These are phyloP conservation scores for Ahaetulla prasina DNA, from an alignment of 2,113 vertebrate species.

Conservation along the genomic window DNA sequence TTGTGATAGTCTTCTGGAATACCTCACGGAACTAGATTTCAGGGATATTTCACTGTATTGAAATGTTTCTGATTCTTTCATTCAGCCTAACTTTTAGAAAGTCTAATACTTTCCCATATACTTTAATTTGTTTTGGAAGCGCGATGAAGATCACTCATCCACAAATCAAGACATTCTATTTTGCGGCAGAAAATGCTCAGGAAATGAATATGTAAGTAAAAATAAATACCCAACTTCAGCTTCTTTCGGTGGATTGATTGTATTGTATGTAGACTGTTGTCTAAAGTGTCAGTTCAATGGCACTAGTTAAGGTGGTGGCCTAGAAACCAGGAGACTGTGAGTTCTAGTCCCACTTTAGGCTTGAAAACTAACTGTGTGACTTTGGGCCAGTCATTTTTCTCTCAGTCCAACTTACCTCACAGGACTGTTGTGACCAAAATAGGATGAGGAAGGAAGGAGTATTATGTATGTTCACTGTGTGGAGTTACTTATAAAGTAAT, in stretches of 20 bases:
- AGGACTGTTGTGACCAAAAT: not conserved
- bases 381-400: not conserved
- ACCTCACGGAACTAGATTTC: not conserved
- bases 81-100: not conserved
- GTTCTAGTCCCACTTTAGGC: not conserved
- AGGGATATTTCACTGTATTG: not conserved
- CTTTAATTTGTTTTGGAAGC: slow-evolving; percentile 63
- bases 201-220: slow-evolving; percentile 92
- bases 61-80: slow-evolving; percentile 8
- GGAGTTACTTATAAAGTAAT: not conserved
- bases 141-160: slow-evolving; percentile 95
- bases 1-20: not conserved
- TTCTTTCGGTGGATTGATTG: not conserved
- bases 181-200: slow-evolving; percentile 88
- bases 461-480: not conserved
- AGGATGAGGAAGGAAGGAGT: not conserved
- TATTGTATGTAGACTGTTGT: not conserved
- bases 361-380: not conserved
- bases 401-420: not conserved
- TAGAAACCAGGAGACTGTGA: not conserved
- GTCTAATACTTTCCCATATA: not conserved
- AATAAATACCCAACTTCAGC: slow-evolving; percentile 7
- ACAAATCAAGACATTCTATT: slow-evolving; percentile 93
- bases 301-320: not conserved
- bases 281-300: not conserved